Evolutionary conservation across 2,113 vertebrate species (phyloP), one percentile per base, ranked within the genome.

Genomic region (Chamaetylas fuelleborni): DNA sequence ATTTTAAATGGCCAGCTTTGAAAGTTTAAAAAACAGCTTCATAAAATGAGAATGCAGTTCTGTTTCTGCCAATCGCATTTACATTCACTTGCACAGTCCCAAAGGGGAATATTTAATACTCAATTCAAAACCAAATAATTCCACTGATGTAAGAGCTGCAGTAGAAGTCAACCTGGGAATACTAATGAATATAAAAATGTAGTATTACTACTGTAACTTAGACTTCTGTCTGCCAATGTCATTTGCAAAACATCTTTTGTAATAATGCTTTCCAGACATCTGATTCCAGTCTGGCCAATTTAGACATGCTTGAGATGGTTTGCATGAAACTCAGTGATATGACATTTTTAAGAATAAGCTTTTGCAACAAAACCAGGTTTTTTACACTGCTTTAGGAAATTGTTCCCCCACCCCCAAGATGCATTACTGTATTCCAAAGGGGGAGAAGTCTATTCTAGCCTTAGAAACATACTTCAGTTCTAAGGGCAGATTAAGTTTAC

Each of bases 261-360:
- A 94, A 86, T 83, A 96, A 90, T 66, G 51, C 42, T 97, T 96
- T 96, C 82, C 76, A 97, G 91, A 90, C 90, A 93, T 90, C 60
- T 57, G 89, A 64, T n/a, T 90, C 66, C 73, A 81, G 54, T 31
- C 84, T 70, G 82, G 81, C 69, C 82, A 83, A 48, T 70, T 77
- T 28, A 92, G 81, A 77, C 81, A 73, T 4, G 24, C 56, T 53
- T 69, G 40, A 77, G 54, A 29, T 42, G 45, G 54, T 77, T 61
- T 86, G 47, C 60, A 70, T 33, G 38, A 73, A 80, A 58, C 29
- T 66, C 62, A n/a, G 36, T 5, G 48, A 82, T 23, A 48, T 0
- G 5, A 57, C 26, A 36, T 70, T 71, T 81, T 93, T 58, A 91
- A 87, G 28, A 93, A 92, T 33, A 76, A 58, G 42, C 17, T 84